phyloP scores from a whole-genome alignment of 1,140 invertebrate species.

The Brachionus koreanus region DNA sequence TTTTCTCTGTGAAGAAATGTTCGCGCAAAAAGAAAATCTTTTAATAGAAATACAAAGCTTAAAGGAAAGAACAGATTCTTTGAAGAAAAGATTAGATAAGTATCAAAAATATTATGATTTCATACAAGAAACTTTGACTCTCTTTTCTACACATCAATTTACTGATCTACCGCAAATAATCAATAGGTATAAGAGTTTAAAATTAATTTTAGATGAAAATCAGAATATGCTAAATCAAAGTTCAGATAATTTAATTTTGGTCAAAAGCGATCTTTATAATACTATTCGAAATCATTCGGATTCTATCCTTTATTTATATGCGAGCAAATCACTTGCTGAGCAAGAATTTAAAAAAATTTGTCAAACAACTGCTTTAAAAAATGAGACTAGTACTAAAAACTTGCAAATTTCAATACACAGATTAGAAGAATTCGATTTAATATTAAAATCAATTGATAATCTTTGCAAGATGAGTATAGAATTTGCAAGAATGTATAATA shows the following conservation, averaged over 20 bases:
- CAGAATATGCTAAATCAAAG: background rate
- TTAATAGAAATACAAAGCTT: background rate
- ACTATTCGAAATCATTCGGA: background rate
- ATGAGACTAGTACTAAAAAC: background rate
- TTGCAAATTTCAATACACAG: background rate
- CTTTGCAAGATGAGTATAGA: background rate
- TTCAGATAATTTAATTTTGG: background rate
- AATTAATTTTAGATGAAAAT: slow-evolving; percentile 5
- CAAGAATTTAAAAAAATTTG: background rate
- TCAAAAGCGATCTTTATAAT: background rate
- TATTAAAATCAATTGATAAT: background rate
- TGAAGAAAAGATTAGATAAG: background rate
- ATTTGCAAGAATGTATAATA: background rate
- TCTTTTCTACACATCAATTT: background rate
- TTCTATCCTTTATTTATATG: background rate
- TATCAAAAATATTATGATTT: background rate
- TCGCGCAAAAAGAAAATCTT: background rate
- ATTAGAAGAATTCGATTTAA: background rate
- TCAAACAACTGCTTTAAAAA: background rate
- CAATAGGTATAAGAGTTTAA: slow-evolving; percentile 10
- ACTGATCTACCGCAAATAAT: slow-evolving; percentile 2
- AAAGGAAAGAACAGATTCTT: background rate
- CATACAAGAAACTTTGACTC: background rate
- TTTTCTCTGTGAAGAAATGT: background rate
- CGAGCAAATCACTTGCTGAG: background rate